Base-by-base conservation (phyloP, 2,888 invertebrate genomes). In the Pammene aurita region DNA sequence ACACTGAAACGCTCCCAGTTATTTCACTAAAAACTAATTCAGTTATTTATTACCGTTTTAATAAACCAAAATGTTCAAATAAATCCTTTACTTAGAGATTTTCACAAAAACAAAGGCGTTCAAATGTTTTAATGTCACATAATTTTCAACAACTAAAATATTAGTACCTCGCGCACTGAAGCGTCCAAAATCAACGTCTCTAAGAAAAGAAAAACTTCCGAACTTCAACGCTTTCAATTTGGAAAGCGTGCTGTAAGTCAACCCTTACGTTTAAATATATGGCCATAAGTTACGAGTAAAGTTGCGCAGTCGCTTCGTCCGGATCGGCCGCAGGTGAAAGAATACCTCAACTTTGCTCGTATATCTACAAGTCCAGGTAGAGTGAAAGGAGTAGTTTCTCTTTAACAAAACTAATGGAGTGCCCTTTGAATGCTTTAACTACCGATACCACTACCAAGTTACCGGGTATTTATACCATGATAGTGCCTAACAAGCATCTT, bases 221-320 rank as follows among this genome's bases (percentile, higher is more conserved):
- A 57, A 57, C 26, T 57, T 42, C 26, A 48, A 48, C 48, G 42
- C 52, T 52, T 66, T 16, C 58, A 66, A 60, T 58, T 38, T 50
- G 14, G 16, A 58, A 58, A 56, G 61, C 62, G 11, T 13, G 14
- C 11, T 16, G 10, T 34, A n/a, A 44, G 38, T 42, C 62, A 54
- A 66, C 44, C 54, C 54, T 58, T 56, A 14, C 56, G 54, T 38
- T 62, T 42, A 63, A 56, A 63, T 57, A 11, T 62, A 63, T 56
- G 56, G 67, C 14, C 34, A 62, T 67, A 50, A 62, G 56, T 67
- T 57, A 67, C 62, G 56, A 56, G 11, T 44, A 7, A 61, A 67
- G 66, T 67, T 66, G 9, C n/a, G n/a, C 13, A 9, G 42, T 9
- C 7, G 9, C 38, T 16, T 4, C 56, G 11, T 11, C 35, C 16